phyloP scores from a whole-genome alignment of 2,797 vertebrate genomes.

The Delichon dasypus region DNA sequence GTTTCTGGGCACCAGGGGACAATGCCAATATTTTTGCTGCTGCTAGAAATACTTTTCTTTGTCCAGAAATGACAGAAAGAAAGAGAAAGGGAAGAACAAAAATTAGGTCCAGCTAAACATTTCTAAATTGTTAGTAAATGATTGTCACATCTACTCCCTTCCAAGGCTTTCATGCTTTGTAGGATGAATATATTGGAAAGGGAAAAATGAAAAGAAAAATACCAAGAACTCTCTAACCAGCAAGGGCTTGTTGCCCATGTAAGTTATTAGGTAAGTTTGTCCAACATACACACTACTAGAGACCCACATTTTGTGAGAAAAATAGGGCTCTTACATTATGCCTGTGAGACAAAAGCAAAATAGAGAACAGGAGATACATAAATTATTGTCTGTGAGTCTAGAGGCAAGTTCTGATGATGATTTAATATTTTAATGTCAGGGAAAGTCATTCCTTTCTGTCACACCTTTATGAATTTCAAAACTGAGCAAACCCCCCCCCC shows the following conservation, averaged over 20 bases:
- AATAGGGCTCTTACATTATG: neutral
- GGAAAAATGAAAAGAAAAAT: neutral
- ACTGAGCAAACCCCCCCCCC: neutral
- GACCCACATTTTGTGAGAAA: neutral
- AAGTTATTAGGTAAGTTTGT: neutral
- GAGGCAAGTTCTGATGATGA: neutral
- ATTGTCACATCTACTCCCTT: neutral
- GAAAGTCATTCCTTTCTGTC: neutral
- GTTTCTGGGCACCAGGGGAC: neutral
- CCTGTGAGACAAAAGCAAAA: neutral
- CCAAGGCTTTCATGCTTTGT: neutral
- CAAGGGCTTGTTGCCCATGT: neutral
- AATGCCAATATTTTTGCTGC: neutral
- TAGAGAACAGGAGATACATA: neutral
- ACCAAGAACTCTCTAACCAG: neutral
- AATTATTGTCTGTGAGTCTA: neutral
- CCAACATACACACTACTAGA: neutral
- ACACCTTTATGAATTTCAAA: neutral
- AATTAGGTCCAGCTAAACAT: neutral
- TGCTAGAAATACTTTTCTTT: neutral
- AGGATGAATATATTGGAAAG: neutral
- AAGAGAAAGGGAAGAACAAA: neutral
- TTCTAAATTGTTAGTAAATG: neutral
- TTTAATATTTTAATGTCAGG: neutral
- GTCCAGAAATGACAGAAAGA: neutral